Evolutionary conservation across 2,797 vertebrate species (phyloP), one percentile per base, ranked within the genome.

Genomic region (Gastrophryne carolinensis): DNA sequence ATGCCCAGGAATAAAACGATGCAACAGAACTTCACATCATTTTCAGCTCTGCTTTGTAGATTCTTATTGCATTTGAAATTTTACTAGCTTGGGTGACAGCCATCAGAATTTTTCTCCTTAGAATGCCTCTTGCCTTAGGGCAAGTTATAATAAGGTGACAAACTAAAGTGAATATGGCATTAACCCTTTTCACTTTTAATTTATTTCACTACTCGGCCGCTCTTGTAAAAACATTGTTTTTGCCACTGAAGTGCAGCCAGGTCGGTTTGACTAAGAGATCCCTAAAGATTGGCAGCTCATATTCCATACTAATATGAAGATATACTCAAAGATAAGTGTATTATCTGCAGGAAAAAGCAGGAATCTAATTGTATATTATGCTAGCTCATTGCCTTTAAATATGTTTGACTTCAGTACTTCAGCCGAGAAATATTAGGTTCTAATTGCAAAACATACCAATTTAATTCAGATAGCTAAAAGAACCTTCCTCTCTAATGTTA

Each of bases 141-240:
- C 79, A 88, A 82, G 68, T 89, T 91, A 89, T 87, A 87, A 86
- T 87, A 88, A 89, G 80, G 82, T 87, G 84, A 86, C 61, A 86
- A 82, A 75, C 79, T 80, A 82, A 80, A 81, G 66, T 83, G 66
- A 69, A 23, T 86, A 56, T 63, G 29, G 53, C 80, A 63, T 86
- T 88, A 89, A 81, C 74, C 73, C 72, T 83, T n/a, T 87, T 84
- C 30, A 81, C 21, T 79, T 86, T 67, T 81, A 26, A 73, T 80
- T 80, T 85, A 57, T 88, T 87, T 89, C 77, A 60, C 57, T 73
- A 2, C 80, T 75, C 81, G 83, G 80, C 85, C 84, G 79, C 74
- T 81, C 60, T 79, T 79, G 58, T 75, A 79, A 72, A 76, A 61
- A 69, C 72, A 79, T 70, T 73, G 65, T 83, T 81, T 73, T n/a